These are phyloP conservation scores for Metellina segmentata DNA, from an alignment of 2,888 invertebrate species.

Conservation along the genomic window DNA sequence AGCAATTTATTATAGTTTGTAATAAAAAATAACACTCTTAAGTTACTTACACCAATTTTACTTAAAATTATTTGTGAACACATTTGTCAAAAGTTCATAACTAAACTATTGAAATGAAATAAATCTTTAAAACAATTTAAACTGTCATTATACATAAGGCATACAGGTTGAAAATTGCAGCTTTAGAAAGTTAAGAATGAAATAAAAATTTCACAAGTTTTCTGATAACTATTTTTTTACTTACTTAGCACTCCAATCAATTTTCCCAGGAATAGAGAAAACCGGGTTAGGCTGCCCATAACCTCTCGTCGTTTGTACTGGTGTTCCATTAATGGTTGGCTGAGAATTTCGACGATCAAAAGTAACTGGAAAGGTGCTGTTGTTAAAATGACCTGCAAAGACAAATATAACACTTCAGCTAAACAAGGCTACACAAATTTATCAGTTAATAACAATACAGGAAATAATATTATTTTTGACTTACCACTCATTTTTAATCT, in stretches of 20 bases:
- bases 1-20: no score
- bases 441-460: background rate
- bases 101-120: no score
- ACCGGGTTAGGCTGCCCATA: conserved; percentile 73
- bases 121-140: no score
- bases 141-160: no score
- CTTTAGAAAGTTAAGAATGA: no score
- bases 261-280: conserved; percentile 82
- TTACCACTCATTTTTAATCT: conserved; percentile 72
- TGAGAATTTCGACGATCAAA: conserved; percentile 74
- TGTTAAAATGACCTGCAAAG: conserved; percentile 64
- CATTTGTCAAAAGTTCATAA: no score
- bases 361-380: conserved; percentile 30
- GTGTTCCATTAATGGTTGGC: conserved; percentile 66
- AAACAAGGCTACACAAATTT: background rate
- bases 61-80: no score
- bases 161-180: no score
- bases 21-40: no score
- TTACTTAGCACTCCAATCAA: conserved; percentile 91
- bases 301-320: conserved; percentile 66
- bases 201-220: no score
- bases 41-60: no score
- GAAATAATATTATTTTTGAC: background rate
- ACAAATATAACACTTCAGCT: background rate
- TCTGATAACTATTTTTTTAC: conserved; percentile 59